Conservation (phyloP, 2,888 invertebrate genomes). For the Diplolepis rosae region DNA sequence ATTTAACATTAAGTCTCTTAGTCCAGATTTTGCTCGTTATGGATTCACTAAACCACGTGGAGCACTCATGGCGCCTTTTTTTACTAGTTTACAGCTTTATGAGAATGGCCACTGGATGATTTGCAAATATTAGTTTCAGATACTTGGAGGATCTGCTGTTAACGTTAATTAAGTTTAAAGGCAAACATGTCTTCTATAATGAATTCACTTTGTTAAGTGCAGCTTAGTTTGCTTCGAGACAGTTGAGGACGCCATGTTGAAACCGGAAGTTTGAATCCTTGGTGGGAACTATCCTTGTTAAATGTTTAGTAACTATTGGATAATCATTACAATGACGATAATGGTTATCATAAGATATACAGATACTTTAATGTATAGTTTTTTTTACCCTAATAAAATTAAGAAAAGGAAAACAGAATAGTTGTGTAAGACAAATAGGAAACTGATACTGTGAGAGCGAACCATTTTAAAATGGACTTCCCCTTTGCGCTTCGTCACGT, state of each 20-base stretch:
- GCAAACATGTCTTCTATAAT: slow-evolving; percentile 15
- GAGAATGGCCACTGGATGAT: neutral
- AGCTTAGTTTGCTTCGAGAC: neutral
- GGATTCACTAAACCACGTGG: neutral
- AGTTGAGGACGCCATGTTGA: slow-evolving; percentile 2
- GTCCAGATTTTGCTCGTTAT: neutral
- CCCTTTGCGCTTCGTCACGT: slow-evolving; percentile 27
- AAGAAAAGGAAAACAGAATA: neutral
- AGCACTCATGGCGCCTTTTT: neutral
- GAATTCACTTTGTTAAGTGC: neutral
- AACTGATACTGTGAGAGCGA: neutral
- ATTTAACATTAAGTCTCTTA: too few relatives aligned
- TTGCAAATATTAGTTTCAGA: neutral
- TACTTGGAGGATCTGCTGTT: neutral
- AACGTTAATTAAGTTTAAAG: slow-evolving; percentile 6
- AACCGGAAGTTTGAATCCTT: slow-evolving; percentile 15
- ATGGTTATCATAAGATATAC: too few relatives aligned
- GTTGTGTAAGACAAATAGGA: neutral
- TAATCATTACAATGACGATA: too few relatives aligned
- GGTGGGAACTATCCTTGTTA: slow-evolving; percentile 3
- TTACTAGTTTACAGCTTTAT: neutral
- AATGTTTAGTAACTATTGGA: too few relatives aligned
- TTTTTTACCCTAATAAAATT: too few relatives aligned
- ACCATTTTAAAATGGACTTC: slow-evolving; percentile 21
- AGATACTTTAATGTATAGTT: too few relatives aligned